These are phyloP conservation scores for Acholoe squamosa DNA, from an alignment of 2,888 invertebrate species.

Conservation along the genomic window DNA sequence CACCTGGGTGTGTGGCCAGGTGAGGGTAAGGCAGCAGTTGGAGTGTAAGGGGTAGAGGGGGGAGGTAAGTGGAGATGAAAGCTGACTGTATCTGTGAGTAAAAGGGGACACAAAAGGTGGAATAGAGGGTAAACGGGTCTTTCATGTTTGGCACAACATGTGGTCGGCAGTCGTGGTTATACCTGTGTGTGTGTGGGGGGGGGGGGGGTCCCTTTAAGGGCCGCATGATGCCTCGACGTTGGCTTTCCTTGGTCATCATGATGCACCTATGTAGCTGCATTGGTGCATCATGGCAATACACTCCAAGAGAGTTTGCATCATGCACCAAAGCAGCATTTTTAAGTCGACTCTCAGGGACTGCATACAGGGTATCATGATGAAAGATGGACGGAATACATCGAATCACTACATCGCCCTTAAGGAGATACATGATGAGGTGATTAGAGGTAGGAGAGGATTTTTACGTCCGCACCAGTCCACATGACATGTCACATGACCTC, in stretches of 20 bases:
- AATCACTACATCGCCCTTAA: too few species aligned
- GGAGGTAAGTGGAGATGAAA: not conserved
- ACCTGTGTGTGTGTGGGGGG: not conserved
- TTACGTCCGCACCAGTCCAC: not conserved
- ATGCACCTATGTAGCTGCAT: too few species aligned
- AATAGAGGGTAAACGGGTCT: conserved; percentile 3
- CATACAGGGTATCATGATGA: too few species aligned
- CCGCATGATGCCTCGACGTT: too few species aligned
- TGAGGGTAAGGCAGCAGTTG: not conserved
- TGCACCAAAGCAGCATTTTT: too few species aligned
- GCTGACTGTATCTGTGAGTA: not conserved
- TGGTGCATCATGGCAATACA: too few species aligned
- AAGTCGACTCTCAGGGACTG: too few species aligned
- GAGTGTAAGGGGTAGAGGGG: not conserved
- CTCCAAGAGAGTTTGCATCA: too few species aligned
- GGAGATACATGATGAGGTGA: not conserved
- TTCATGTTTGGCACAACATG: conserved; percentile 49
- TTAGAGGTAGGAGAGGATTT: not conserved
- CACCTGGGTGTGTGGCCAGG: too few species aligned
- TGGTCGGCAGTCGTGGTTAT: not conserved
- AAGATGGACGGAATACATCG: too few species aligned
- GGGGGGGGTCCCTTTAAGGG: too few species aligned
- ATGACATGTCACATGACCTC: not conserved
- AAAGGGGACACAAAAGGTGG: conserved; percentile 12
- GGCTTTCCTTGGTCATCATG: too few species aligned